Evolutionary conservation across 1,140 invertebrate genomes (phyloP).

Genomic region (Drosophila teissieri): DNA sequence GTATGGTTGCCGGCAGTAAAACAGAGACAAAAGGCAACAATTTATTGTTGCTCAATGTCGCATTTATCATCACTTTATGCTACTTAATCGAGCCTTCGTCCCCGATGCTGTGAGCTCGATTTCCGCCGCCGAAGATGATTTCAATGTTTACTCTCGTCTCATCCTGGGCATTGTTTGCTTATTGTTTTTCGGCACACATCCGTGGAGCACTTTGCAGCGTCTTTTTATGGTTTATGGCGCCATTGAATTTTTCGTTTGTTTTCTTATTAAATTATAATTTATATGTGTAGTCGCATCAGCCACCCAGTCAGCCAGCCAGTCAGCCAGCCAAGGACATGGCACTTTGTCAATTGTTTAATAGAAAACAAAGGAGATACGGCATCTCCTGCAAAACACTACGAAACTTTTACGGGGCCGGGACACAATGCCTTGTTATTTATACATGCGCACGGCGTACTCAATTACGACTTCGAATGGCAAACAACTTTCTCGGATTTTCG

Average conservation of each 20-base stretch:
- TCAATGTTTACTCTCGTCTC: slow-evolving; percentile 71
- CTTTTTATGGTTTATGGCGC: slow-evolving; percentile 81
- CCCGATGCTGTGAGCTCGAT: slow-evolving; percentile 51
- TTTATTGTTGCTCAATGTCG: slow-evolving; percentile 83
- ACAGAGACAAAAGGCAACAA: slow-evolving; percentile 57
- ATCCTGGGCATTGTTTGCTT: slow-evolving; percentile 56
- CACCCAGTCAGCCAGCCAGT: background rate
- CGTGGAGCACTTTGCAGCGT: slow-evolving; percentile 72
- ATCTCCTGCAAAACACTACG: slow-evolving; percentile 1
- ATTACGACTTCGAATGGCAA: slow-evolving; percentile 54
- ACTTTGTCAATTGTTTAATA: slow-evolving; percentile 76
- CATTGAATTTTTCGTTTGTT: slow-evolving; percentile 82
- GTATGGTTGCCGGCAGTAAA: slow-evolving; percentile 14
- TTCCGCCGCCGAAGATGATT: slow-evolving; percentile 63
- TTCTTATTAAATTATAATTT: slow-evolving; percentile 84
- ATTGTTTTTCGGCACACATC: slow-evolving; percentile 70
- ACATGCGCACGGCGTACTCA: slow-evolving; percentile 55
- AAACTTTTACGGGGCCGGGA: slow-evolving; percentile 2
- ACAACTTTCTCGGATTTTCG: slow-evolving; percentile 39
- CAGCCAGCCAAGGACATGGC: slow-evolving; percentile 21
- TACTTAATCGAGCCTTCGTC: slow-evolving; percentile 74
- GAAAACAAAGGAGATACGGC: slow-evolving; percentile 55
- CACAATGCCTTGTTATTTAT: slow-evolving; percentile 68
- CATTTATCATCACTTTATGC: slow-evolving; percentile 83
- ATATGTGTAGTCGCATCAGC: slow-evolving; percentile 68